These are phyloP conservation scores for Eptesicus fuscus DNA, from an alignment of 2,113 vertebrate genomes.

Conservation along the genomic window DNA sequence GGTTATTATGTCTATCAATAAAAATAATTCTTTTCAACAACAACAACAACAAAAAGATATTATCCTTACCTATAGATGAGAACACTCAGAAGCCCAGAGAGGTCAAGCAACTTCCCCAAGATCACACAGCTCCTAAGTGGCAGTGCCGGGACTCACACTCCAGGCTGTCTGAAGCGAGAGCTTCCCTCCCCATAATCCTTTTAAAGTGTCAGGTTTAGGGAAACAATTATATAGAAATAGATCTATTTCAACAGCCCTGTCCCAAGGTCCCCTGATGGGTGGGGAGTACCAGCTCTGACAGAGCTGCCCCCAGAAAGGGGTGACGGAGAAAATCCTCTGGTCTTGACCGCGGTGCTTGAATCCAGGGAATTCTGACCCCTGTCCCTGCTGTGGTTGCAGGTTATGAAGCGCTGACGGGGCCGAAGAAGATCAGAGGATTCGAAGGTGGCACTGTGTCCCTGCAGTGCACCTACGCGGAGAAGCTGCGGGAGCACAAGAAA, in stretches of 20 bases:
- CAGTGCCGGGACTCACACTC: not conserved
- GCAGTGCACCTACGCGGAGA: constrained; percentile 27
- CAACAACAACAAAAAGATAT: not conserved
- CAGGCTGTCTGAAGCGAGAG: not conserved
- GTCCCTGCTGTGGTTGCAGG: constrained; percentile 37
- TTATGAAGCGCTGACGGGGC: constrained; percentile 22
- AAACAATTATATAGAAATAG: not conserved
- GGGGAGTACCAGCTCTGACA: not conserved
- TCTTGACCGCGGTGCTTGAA: not conserved
- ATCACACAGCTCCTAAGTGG: not conserved
- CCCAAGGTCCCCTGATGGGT: fast-evolving
- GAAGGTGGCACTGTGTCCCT: constrained; percentile 47
- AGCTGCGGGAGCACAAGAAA: fast-evolving
- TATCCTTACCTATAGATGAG: not conserved
- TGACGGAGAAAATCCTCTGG: not conserved
- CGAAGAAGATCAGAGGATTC: not conserved
- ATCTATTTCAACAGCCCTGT: not conserved
- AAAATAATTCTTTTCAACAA: constrained; percentile 23
- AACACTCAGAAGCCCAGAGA: not conserved
- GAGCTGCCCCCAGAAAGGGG: not conserved
- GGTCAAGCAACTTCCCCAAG: not conserved
- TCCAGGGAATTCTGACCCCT: not conserved
- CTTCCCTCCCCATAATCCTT: not conserved
- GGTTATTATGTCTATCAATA: not conserved
- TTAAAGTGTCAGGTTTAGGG: not conserved